These are phyloP conservation scores for Sciurus vulgaris DNA, from an alignment of 2,797 vertebrate genomes.

Conservation along the genomic window DNA sequence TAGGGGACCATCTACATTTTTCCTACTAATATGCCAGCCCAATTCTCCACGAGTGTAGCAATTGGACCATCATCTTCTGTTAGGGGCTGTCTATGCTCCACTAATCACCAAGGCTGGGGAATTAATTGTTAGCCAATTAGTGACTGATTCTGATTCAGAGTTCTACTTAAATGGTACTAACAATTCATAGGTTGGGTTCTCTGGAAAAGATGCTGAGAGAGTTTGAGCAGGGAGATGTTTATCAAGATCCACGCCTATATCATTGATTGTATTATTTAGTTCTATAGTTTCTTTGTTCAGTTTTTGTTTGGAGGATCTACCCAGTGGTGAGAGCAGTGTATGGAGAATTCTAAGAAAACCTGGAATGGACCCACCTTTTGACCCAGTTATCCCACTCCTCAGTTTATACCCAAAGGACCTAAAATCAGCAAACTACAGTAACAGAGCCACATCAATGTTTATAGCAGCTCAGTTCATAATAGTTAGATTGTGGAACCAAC, in stretches of 20 bases:
- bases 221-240: background rate
- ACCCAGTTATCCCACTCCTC: too few species aligned
- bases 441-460: too few species aligned
- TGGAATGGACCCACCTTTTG: too few species aligned
- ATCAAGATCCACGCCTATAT: background rate
- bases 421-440: too few species aligned
- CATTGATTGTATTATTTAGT: too few species aligned
- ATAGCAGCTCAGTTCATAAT: too few species aligned
- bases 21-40: background rate
- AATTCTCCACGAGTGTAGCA: background rate
- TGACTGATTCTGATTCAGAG: background rate
- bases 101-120: background rate
- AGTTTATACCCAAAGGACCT: too few species aligned
- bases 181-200: background rate
- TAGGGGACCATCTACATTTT: background rate
- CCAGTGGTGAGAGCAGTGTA: too few species aligned
- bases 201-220: background rate
- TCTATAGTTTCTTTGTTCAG: too few species aligned
- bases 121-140: background rate
- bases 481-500: too few species aligned
- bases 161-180: background rate
- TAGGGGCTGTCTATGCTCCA: background rate
- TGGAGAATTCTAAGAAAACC: too few species aligned
- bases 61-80: background rate
- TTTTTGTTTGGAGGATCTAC: too few species aligned